A percentile compares a stretch with the other conserved stretches of the same genome.
Conservation (phyloP, 2,113 vertebrate species). For the Micromys minutus region DNA sequence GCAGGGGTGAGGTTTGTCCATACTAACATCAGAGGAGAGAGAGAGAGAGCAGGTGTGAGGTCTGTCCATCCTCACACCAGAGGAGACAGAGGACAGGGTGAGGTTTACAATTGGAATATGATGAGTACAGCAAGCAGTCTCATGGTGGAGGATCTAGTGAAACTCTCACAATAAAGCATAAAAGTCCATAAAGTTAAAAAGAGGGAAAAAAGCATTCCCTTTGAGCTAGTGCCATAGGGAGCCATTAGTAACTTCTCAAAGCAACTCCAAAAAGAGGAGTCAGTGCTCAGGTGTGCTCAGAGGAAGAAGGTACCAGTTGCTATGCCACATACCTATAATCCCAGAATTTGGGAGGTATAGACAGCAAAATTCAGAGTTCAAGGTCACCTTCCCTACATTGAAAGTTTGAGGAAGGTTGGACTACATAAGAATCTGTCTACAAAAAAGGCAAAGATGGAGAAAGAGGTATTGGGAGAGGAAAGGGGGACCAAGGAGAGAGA, state of each 20-base stretch:
- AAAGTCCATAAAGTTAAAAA: neutral
- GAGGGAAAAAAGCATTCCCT: neutral
- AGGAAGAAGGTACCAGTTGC: neutral
- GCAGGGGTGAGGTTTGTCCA: neutral
- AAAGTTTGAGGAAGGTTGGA: neutral
- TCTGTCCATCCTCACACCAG: neutral
- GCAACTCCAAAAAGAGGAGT: neutral
- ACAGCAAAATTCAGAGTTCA: neutral
- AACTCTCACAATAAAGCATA: constrained; percentile 48
- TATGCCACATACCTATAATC: neutral
- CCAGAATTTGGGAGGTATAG: neutral
- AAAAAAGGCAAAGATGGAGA: neutral
- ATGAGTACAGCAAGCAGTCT: neutral
- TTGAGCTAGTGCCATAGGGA: neutral
- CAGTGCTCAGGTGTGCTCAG: neutral
- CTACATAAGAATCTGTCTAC: too few relatives aligned
- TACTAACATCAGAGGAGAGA: too few relatives aligned
- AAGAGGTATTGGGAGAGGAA: neutral
- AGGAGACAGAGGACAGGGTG: neutral
- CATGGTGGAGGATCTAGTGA: neutral
- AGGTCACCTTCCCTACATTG: neutral
- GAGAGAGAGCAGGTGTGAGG: neutral
- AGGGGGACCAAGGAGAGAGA: neutral
- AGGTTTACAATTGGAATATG: neutral
- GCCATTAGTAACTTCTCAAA: constrained; percentile 44